These are phyloP conservation scores for Pontoporia blainvillei DNA, from an alignment of 2,113 vertebrate species.

Conservation along the genomic window DNA sequence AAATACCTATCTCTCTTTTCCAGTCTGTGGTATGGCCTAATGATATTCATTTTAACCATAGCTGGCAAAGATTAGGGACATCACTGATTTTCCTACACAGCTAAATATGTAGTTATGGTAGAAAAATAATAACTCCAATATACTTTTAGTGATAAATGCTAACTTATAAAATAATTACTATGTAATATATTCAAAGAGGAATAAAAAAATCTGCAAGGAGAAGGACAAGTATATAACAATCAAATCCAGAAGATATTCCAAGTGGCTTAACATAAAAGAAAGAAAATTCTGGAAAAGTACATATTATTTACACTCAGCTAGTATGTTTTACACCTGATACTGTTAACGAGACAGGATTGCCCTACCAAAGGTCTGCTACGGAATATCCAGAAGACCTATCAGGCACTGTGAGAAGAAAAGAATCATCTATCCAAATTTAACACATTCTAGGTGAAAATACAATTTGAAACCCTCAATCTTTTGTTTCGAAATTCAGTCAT, in stretches of 20 bases:
- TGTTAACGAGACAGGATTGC: not conserved
- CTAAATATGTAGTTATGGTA: not conserved
- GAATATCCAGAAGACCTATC: not conserved
- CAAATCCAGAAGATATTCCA: not conserved
- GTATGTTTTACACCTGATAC: not conserved
- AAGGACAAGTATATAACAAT: not conserved
- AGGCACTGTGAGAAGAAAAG: not conserved
- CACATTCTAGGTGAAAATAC: not conserved
- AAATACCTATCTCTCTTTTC: not conserved
- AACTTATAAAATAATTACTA: not conserved
- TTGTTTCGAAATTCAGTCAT: not conserved
- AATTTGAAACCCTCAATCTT: not conserved
- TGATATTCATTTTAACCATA: not conserved
- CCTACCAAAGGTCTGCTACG: not conserved
- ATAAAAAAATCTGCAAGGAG: not conserved
- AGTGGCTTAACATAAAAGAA: not conserved
- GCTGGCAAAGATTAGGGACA: not conserved
- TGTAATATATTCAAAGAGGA: not conserved
- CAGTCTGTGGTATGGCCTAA: not conserved
- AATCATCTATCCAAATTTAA: not conserved
- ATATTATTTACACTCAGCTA: not conserved
- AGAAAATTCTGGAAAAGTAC: not conserved
- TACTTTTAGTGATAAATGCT: not conserved
- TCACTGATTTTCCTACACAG: not conserved
- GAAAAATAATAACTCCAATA: not conserved